Evolutionary conservation across 2,888 invertebrate genomes (phyloP).

Genomic region (Drosophila meridiana): DNA sequence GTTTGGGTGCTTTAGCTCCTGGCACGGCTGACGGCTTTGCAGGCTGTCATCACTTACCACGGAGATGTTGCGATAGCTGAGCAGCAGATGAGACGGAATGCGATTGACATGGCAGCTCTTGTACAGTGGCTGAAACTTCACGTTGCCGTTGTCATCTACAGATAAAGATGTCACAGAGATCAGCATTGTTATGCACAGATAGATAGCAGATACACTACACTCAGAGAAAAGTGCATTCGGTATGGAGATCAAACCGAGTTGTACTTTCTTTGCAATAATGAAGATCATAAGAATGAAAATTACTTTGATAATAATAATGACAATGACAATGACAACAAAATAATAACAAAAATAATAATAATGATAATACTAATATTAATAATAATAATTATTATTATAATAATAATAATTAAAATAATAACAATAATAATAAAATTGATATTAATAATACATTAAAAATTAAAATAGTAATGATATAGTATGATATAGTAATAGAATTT

Average conservation of each 20-base stretch:
- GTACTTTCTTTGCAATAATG: not conserved
- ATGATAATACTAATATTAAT: not conserved
- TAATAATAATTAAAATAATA: not conserved
- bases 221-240: conserved; percentile 5
- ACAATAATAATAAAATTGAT: not conserved
- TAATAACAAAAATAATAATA: not conserved
- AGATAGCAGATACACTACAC: conserved; percentile 19
- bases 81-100: conserved; percentile 89
- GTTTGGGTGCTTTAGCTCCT: conserved; percentile 35
- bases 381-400: not conserved
- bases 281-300: not conserved
- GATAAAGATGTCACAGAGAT: conserved; percentile 63
- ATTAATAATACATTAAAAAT: too few relatives aligned
- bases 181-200: conserved; percentile 37
- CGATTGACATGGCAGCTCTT: conserved; percentile 90
- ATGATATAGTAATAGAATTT: not conserved
- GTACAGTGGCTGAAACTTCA: conserved; percentile 91
- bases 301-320: not conserved
- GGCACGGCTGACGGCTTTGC: conserved; percentile 48
- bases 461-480: too few relatives aligned
- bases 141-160: conserved; percentile 87
- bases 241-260: not conserved
- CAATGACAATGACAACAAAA: conserved; percentile 4
- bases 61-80: conserved; percentile 91
- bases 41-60: conserved; percentile 87